Conservation (phyloP, 2,797 vertebrate genomes). For the Clamator glandarius region DNA sequence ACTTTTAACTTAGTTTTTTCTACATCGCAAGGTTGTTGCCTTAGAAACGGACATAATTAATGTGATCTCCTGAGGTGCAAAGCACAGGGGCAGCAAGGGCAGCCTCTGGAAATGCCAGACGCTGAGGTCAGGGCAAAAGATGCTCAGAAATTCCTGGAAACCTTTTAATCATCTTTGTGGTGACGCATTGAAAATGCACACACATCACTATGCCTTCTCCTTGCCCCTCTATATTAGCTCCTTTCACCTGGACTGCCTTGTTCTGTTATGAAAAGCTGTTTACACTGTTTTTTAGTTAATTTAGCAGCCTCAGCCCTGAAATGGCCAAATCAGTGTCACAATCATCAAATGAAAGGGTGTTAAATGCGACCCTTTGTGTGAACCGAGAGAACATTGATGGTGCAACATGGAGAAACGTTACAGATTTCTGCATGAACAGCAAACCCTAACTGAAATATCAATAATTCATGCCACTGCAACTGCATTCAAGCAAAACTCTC, state of each 20-base stretch:
- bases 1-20: slow-evolving; percentile 11
- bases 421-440: not conserved
- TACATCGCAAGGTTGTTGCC: slow-evolving; percentile 45
- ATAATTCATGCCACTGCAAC: slow-evolving; percentile 58
- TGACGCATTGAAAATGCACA: not conserved
- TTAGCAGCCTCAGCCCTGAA: not conserved
- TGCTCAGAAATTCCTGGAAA: not conserved
- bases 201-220: not conserved
- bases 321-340: not conserved
- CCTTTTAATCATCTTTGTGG: not conserved
- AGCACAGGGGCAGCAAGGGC: not conserved
- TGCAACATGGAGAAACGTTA: not conserved
- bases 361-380: not conserved
- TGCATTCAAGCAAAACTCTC: slow-evolving; percentile 20
- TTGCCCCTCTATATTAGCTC: not conserved
- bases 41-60: slow-evolving; percentile 25
- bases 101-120: not conserved
- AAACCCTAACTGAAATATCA: slow-evolving; percentile 44
- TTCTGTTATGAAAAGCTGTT: not conserved
- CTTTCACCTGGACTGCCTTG: not conserved
- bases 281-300: not conserved
- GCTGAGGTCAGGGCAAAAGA: slow-evolving; percentile 13
- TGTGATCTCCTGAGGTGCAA: not conserved
- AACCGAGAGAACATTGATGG: not conserved
- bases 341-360: not conserved